Evolutionary conservation across 2,113 vertebrate species (phyloP).

Genomic region (Numenius arquata): DNA sequence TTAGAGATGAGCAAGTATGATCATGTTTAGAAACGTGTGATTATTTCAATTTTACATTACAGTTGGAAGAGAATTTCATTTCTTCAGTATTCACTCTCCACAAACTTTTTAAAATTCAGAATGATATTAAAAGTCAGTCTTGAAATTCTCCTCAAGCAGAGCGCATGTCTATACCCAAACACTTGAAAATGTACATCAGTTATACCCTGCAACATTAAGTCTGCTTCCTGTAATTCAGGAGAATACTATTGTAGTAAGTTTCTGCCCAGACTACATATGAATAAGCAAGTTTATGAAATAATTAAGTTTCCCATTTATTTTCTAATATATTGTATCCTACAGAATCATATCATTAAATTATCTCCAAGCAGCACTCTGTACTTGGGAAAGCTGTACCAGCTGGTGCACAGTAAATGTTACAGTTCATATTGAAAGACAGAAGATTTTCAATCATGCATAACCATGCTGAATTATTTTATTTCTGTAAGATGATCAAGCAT

Average conservation of each 20-base stretch:
- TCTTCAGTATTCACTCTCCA: background rate
- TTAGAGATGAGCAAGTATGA: background rate
- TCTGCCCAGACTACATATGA: background rate
- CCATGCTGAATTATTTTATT: background rate
- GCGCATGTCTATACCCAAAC: background rate
- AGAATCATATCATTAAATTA: background rate
- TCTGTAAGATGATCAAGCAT: background rate
- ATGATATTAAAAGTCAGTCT: background rate
- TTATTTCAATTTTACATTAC: background rate
- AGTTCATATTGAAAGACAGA: background rate
- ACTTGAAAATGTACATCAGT: background rate
- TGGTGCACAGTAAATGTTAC: background rate
- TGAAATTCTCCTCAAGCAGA: background rate
- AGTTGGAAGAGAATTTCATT: background rate
- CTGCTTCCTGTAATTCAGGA: background rate
- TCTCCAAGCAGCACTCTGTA: background rate
- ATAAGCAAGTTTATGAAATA: background rate
- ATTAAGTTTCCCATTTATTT: background rate
- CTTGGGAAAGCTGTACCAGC: background rate
- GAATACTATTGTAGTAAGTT: background rate
- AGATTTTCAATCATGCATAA: background rate
- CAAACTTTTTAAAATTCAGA: background rate
- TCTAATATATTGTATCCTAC: background rate
- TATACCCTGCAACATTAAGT: background rate
- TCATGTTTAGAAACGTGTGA: background rate